Conservation (phyloP, 2,888 invertebrate species). For the Lacanobia wlatinum region DNA sequence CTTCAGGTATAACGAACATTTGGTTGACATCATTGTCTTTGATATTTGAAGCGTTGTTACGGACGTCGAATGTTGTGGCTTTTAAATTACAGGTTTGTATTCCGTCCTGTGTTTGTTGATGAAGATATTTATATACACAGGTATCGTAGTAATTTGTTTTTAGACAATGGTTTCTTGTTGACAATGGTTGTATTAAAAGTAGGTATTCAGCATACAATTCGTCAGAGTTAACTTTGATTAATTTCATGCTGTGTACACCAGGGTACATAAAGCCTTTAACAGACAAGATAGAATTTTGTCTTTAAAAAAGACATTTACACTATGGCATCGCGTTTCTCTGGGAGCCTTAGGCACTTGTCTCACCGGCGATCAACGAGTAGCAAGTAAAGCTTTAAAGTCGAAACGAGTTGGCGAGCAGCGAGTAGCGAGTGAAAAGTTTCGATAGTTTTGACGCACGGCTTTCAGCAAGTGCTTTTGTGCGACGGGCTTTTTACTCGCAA, state of each 20-base stretch:
- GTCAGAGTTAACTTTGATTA: background rate
- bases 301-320: too few relatives aligned
- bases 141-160: conserved; percentile 27
- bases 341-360: too few relatives aligned
- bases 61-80: conserved; percentile 46
- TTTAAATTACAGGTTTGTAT: conserved; percentile 42
- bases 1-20: conserved; percentile 68
- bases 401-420: too few relatives aligned
- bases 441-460: too few relatives aligned
- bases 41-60: conserved; percentile 71
- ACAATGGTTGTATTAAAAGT: conserved; percentile 10
- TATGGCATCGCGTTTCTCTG: too few relatives aligned
- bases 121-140: conserved; percentile 7
- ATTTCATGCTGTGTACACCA: background rate
- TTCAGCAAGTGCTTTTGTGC: too few relatives aligned
- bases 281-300: background rate
- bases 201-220: background rate
- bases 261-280: background rate
- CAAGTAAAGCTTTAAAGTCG: too few relatives aligned
- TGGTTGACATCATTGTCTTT: conserved; percentile 69
- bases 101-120: conserved; percentile 33
- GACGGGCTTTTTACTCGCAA: too few relatives aligned
- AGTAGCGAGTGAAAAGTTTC: too few relatives aligned
- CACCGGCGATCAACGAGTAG: too few relatives aligned
- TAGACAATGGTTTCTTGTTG: conserved; percentile 20